phyloP scores from a whole-genome alignment of 2,888 invertebrate species.

The Mesorhabditis sp. region DNA sequence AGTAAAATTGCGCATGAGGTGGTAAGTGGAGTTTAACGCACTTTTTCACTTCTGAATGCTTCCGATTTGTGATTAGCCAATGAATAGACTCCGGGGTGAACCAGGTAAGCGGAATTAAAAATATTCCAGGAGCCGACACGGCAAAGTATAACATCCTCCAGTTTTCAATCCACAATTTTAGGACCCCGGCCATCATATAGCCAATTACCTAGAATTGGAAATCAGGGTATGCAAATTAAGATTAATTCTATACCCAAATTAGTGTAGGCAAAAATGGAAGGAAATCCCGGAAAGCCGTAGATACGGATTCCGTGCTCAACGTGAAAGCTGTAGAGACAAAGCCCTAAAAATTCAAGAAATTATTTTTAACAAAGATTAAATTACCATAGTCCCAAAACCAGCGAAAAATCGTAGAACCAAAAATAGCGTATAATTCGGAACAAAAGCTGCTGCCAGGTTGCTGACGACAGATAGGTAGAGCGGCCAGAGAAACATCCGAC shows the following conservation, averaged over 20 bases:
- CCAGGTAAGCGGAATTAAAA: slow-evolving; percentile 47
- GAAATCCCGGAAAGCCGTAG: slow-evolving; percentile 30
- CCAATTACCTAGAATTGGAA: slow-evolving; percentile 24
- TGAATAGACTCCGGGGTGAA: slow-evolving; percentile 47
- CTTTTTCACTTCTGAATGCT: slow-evolving; percentile 32
- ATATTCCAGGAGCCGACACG: slow-evolving; percentile 37
- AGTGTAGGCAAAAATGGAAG: slow-evolving; percentile 30
- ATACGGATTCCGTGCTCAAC: slow-evolving; percentile 36
- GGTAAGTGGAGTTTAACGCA: slow-evolving; percentile 12
- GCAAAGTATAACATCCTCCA: slow-evolving; percentile 51
- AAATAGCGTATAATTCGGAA: slow-evolving; percentile 41
- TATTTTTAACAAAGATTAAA: not conserved
- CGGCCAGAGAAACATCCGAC: slow-evolving; percentile 44
- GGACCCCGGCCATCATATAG: slow-evolving; percentile 49
- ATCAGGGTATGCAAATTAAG: not conserved
- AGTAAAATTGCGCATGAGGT: not conserved
- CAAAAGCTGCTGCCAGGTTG: slow-evolving; percentile 44
- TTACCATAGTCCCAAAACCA: slow-evolving; percentile 45
- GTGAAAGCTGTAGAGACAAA: slow-evolving; percentile 27
- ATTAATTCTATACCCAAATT: slow-evolving; percentile 24
- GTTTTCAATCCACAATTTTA: slow-evolving; percentile 33
- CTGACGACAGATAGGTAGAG: slow-evolving; percentile 43
- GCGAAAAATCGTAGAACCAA: slow-evolving; percentile 49
- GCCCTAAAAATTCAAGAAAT: slow-evolving; percentile 18
- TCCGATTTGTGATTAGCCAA: slow-evolving; percentile 48